phyloP scores from a whole-genome alignment of 2,113 vertebrate species.

The Ailurus styani region DNA sequence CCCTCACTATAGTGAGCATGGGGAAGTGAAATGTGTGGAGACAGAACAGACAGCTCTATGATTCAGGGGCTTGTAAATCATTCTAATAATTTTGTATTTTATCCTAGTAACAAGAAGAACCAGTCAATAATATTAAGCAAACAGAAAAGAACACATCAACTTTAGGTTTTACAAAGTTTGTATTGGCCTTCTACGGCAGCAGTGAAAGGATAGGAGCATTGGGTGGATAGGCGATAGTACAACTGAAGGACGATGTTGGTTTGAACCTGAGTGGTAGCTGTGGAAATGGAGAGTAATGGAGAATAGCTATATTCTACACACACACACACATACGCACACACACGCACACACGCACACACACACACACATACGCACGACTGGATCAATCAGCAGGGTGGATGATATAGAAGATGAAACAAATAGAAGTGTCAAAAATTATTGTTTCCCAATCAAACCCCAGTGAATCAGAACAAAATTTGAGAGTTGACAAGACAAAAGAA shows the following conservation, averaged over 20 bases:
- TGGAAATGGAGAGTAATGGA: background rate
- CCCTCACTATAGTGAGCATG: background rate
- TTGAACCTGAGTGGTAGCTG: background rate
- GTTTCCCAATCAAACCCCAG: background rate
- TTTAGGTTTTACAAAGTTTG: background rate
- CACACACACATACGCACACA: background rate
- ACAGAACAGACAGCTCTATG: background rate
- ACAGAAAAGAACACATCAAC: background rate
- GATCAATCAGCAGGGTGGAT: background rate
- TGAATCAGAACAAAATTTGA: background rate
- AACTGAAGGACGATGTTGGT: background rate
- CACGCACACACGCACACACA: accelerated
- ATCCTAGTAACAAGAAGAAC: background rate
- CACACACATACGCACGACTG: accelerated
- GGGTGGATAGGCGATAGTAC: accelerated
- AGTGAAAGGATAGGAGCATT: background rate
- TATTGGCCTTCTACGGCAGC: background rate
- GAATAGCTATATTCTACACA: background rate
- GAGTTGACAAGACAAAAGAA: background rate
- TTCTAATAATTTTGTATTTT: background rate
- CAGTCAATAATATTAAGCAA: background rate
- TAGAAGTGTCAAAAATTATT: background rate
- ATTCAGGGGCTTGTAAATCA: background rate
- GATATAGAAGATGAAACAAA: background rate
- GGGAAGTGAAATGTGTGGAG: background rate